These are phyloP conservation scores for Sminthurides aquaticus DNA, from an alignment of 2,888 invertebrate genomes.

Conservation along the genomic window DNA sequence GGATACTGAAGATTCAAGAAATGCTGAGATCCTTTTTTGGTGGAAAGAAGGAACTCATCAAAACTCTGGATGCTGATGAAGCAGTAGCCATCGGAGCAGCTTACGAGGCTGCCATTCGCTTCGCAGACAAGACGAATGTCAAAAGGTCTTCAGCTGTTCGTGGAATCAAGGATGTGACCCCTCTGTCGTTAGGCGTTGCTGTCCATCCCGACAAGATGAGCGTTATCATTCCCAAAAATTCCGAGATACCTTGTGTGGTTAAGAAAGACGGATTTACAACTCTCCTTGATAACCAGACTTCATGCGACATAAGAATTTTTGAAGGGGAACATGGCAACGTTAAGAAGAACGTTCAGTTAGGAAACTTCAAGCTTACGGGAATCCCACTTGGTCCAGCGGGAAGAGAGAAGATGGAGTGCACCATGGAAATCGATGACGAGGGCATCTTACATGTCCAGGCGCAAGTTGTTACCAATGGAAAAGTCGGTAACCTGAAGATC, in stretches of 20 bases:
- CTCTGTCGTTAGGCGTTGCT: slow-evolving; percentile 62
- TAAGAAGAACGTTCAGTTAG: slow-evolving; percentile 87
- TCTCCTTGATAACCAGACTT: slow-evolving; percentile 61
- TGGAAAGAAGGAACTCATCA: slow-evolving; percentile 63
- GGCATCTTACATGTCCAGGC: slow-evolving; percentile 94
- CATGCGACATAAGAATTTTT: slow-evolving; percentile 60
- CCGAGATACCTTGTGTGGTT: slow-evolving; percentile 58
- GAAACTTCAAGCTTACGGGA: slow-evolving; percentile 92
- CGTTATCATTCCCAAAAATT: slow-evolving; percentile 58
- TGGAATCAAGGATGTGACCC: slow-evolving; percentile 58
- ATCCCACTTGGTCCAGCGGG: slow-evolving; percentile 89
- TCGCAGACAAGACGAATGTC: no score
- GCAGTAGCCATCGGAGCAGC: slow-evolving; percentile 73
- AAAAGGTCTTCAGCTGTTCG: no score
- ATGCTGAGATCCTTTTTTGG: slow-evolving; percentile 68
- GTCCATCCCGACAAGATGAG: slow-evolving; percentile 66
- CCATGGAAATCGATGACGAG: slow-evolving; percentile 85
- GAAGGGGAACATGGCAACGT: slow-evolving; percentile 94
- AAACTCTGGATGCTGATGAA: slow-evolving; percentile 71
- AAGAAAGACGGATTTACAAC: slow-evolving; percentile 57
- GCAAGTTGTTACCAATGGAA: slow-evolving; percentile 82
- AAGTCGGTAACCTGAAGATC: slow-evolving; percentile 72
- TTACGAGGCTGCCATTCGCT: slow-evolving; percentile 67
- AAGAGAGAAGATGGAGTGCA: slow-evolving; percentile 80
- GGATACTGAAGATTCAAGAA: slow-evolving; percentile 70